A percentile compares a stretch with the other conserved stretches of the same genome.
phyloP scores from a whole-genome alignment of 2,888 invertebrate genomes.

The Graphium colonna region DNA sequence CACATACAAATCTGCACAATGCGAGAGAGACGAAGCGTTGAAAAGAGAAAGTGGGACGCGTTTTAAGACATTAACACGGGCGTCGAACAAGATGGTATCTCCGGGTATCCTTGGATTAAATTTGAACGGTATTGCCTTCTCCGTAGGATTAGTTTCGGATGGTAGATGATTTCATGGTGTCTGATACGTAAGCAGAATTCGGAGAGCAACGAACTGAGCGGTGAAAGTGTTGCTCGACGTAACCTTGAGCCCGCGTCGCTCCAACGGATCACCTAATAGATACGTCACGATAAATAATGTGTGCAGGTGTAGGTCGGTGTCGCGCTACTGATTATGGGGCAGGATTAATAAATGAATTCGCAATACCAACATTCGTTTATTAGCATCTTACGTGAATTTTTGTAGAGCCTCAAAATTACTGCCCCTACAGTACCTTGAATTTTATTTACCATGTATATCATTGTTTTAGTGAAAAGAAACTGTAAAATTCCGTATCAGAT shows the following conservation, averaged over 20 bases:
- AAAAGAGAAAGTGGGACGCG: conserved; percentile 80
- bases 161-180: conserved; percentile 36
- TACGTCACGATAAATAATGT: conserved; percentile 53
- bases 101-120: conserved; percentile 26
- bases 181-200: conserved; percentile 60
- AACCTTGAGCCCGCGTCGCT: conserved; percentile 71
- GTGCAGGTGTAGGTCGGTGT: conserved; percentile 33
- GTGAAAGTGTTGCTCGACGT: conserved; percentile 74
- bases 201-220: conserved; percentile 75
- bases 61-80: conserved; percentile 76
- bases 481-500: too few relatives aligned
- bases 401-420: background rate
- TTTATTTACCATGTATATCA: too few relatives aligned
- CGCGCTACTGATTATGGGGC: conserved; percentile 6
- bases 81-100: conserved; percentile 63
- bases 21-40: conserved; percentile 68
- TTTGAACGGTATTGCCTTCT: conserved; percentile 28
- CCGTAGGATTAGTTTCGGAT: conserved; percentile 29
- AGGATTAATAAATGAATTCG: background rate
- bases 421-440: background rate
- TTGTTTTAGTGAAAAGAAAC: too few relatives aligned
- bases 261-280: conserved; percentile 66
- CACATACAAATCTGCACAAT: conserved; percentile 37
- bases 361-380: background rate
- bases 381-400: too few relatives aligned